Evolutionary conservation across 2,113 vertebrate species (phyloP), one percentile per base, ranked within the genome.

Genomic region (Halcyon senegalensis): DNA sequence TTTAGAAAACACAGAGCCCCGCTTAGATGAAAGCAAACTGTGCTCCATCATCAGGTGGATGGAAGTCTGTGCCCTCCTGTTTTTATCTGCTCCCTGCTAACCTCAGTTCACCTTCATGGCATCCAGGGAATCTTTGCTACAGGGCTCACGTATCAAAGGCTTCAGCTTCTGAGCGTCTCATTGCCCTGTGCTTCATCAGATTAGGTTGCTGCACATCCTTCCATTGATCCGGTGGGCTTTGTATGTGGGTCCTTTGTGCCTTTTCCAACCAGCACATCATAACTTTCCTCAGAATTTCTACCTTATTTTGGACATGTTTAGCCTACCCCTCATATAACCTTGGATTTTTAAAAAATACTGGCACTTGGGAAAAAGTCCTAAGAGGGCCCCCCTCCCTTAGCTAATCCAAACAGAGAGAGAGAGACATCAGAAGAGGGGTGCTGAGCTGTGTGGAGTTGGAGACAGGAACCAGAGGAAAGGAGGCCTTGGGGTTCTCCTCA

Each of bases 91-190:
- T 96, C 84, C n/a, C 58, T 69, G 82, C 91, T 97, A 93, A 96
- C 88, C 96, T 96, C 94, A 93, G 1, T 94, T 97, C 95, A 96
- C 95, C 95, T 94, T 48, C 6, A 3, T 91, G 93, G 68, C 70
- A 96, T 91, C 44, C 87, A 95, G 87, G 82, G 79, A 95, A 93
- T 91, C 89, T 97, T 97, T 94, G 93, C 91, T 93, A 92, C 82
- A 90, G 79, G 94, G 83, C 86, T 95, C 74, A 48, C 56, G 60
- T 92, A 94, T 94, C 92, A 96, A 96, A 96, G 91, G 60, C 66
- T 94, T 79, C 48, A 44, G 35, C 46, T 93, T 92, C 88, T 95
- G 88, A 94, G 51, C 2, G 1, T 78, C 74, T 89, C 84, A 15
- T 64, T 56, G 76, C 59, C 13, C 50, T 0, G 2, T 50, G 66